Evolutionary conservation across 1,140 invertebrate species (phyloP).

Genomic region (Drosophila miranda): DNA sequence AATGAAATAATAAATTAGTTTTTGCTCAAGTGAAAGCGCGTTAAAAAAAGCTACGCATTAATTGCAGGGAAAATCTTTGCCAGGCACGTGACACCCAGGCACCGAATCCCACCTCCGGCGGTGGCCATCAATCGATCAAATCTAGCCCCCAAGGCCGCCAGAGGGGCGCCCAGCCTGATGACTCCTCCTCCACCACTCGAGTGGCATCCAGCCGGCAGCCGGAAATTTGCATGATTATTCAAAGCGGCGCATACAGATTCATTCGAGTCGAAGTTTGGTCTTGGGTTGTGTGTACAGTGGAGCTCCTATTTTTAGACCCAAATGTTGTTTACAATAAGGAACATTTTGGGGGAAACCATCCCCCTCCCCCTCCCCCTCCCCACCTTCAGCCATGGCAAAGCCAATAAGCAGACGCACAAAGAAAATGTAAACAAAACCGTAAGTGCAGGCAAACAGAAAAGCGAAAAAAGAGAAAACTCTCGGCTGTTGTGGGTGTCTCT

Average conservation of each 20-base stretch:
- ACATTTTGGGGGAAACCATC: slow-evolving; percentile 17
- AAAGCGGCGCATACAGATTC: slow-evolving; percentile 19
- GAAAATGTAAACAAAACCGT: slow-evolving; percentile 53
- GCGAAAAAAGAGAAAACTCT: no score
- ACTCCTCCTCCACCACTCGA: not conserved
- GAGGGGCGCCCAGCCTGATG: no score
- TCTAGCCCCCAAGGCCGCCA: no score
- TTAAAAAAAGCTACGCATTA: slow-evolving; percentile 35
- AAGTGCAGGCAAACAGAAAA: slow-evolving; percentile 43
- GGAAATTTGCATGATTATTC: slow-evolving; percentile 63
- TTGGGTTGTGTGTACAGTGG: slow-evolving; percentile 13
- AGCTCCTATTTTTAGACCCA: slow-evolving; percentile 47
- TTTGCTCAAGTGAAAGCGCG: slow-evolving; percentile 48
- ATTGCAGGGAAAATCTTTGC: slow-evolving; percentile 3
- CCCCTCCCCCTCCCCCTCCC: no score
- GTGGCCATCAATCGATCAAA: no score
- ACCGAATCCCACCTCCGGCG: no score
- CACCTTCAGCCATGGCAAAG: slow-evolving; percentile 15
- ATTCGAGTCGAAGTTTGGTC: slow-evolving; percentile 1
- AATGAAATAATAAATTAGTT: slow-evolving; percentile 20
- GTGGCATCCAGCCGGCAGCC: slow-evolving; percentile 23
- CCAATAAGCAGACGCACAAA: slow-evolving; percentile 30
- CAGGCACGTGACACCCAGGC: no score
- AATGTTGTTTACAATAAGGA: slow-evolving; percentile 37
- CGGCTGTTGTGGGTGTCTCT: not conserved